phyloP scores from a whole-genome alignment of 2,113 vertebrate genomes.

The Apteryx mantelli region DNA sequence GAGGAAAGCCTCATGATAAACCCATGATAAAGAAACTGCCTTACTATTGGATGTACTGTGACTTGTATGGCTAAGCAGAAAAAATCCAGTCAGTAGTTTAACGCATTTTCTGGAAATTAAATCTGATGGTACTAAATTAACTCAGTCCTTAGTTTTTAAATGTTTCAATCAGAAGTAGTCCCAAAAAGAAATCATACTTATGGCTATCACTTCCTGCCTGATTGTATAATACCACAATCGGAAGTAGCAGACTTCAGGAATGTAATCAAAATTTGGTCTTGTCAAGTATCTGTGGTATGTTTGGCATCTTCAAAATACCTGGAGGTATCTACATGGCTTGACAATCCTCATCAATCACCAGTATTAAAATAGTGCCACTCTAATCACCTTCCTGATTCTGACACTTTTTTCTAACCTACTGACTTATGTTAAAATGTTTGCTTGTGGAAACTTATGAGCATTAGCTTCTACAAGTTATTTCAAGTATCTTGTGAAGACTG shows the following conservation, averaged over 20 bases:
- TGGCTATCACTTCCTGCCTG: neutral
- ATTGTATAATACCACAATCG: neutral
- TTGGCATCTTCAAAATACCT: neutral
- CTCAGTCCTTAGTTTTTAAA: neutral
- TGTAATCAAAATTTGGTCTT: neutral
- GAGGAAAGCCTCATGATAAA: neutral
- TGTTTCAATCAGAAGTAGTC: neutral
- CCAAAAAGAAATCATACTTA: neutral
- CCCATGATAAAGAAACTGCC: neutral
- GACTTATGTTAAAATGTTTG: slow-evolving; percentile 5
- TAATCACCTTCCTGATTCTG: neutral
- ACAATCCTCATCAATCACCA: neutral
- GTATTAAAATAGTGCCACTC: neutral
- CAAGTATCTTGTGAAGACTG: slow-evolving; percentile 14
- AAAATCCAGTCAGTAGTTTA: neutral
- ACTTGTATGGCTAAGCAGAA: neutral
- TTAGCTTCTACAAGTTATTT: slow-evolving; percentile 28
- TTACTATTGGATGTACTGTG: neutral
- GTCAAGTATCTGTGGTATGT: neutral
- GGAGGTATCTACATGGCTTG: neutral
- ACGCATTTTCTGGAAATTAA: neutral
- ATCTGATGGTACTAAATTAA: neutral
- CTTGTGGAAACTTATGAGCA: neutral
- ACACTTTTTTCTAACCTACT: slow-evolving; percentile 8
- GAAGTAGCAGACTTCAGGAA: neutral